phyloP scores from a whole-genome alignment of 2,113 vertebrate species.

The Pristiophorus japonicus region DNA sequence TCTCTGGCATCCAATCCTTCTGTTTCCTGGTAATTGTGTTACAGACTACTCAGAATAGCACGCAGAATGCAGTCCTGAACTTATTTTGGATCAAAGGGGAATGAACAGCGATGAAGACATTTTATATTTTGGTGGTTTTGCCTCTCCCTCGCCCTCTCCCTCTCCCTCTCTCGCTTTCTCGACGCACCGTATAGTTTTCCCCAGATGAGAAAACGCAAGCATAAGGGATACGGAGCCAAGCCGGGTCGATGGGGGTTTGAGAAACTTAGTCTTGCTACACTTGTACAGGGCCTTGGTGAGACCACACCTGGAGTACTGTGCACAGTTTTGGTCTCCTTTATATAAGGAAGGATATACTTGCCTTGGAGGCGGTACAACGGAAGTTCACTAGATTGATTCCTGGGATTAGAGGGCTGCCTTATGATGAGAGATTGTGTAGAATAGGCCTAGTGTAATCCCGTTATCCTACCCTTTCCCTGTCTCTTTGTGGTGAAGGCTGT shows the following conservation, averaged over 20 bases:
- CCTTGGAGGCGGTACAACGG: too few relatives aligned
- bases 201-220: not conserved
- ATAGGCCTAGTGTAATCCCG: too few relatives aligned
- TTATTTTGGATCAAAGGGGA: not conserved
- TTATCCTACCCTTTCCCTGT: not conserved
- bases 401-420: too few relatives aligned
- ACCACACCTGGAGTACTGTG: too few relatives aligned
- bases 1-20: not conserved
- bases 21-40: not conserved
- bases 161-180: not conserved
- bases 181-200: not conserved
- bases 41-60: not conserved
- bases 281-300: too few relatives aligned
- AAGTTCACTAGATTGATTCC: too few relatives aligned
- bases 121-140: not conserved
- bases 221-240: too few relatives aligned
- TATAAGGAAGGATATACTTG: too few relatives aligned
- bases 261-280: too few relatives aligned
- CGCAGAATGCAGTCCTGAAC: not conserved
- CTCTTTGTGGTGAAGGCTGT: not conserved
- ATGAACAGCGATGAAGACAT: not conserved
- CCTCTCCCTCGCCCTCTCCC: not conserved
- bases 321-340: too few relatives aligned
- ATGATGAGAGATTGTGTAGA: too few relatives aligned
- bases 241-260: too few relatives aligned